These are phyloP conservation scores for Eremobia ochroleuca DNA, from an alignment of 2,888 invertebrate species.

Conservation along the genomic window DNA sequence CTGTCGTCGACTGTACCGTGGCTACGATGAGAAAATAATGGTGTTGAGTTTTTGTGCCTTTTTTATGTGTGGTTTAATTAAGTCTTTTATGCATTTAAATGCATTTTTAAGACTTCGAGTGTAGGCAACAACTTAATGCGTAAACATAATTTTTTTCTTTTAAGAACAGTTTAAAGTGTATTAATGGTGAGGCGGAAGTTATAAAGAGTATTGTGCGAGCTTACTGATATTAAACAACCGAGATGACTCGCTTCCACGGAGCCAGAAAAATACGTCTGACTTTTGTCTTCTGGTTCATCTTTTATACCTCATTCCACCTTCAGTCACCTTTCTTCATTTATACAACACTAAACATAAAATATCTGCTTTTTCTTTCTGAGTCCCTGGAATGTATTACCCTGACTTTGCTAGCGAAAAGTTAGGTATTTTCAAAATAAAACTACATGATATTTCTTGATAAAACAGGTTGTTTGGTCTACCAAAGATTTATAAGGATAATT, in stretches of 20 bases:
- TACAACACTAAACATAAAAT: neutral
- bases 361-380: neutral
- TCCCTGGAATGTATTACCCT: neutral
- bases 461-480: too few relatives aligned
- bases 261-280: neutral
- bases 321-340: neutral
- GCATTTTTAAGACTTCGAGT: neutral
- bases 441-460: neutral
- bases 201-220: neutral
- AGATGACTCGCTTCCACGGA: neutral
- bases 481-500: too few relatives aligned
- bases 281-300: neutral
- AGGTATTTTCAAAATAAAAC: neutral
- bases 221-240: neutral
- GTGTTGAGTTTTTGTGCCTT: conserved; percentile 25
- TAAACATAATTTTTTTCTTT: neutral
- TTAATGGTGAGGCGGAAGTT: neutral
- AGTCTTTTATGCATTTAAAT: neutral
- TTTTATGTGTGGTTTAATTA: neutral
- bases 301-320: neutral
- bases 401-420: neutral
- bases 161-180: neutral
- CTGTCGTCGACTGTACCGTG: conserved; percentile 70
- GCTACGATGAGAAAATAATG: conserved; percentile 64
- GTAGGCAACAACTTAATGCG: neutral